phyloP scores from a whole-genome alignment of 2,888 invertebrate species.

The Mythimna lalbum region DNA sequence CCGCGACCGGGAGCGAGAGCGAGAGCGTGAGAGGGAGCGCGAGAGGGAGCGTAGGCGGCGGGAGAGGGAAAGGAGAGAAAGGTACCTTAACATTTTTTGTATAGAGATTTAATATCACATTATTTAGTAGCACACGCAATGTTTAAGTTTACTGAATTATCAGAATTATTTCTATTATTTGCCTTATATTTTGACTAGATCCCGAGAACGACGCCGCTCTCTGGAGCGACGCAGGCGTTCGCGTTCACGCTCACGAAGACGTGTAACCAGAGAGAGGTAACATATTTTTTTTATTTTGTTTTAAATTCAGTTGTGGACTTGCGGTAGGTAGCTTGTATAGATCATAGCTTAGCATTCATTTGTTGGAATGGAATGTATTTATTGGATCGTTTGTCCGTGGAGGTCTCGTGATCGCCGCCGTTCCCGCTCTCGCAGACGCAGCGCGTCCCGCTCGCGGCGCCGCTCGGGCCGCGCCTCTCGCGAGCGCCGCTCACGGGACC shows the following conservation, averaged over 20 bases:
- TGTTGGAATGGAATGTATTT: constrained; percentile 61
- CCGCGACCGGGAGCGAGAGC: constrained; percentile 84
- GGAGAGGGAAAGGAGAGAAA: constrained; percentile 83
- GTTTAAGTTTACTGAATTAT: neutral
- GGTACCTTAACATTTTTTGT: too few relatives aligned
- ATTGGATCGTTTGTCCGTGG: constrained; percentile 32
- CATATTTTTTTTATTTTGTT: constrained; percentile 45
- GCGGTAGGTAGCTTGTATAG: constrained; percentile 5
- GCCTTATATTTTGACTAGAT: constrained; percentile 69
- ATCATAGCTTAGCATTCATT: constrained; percentile 48
- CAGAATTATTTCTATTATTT: neutral
- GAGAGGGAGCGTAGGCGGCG: constrained; percentile 79
- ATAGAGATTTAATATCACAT: too few relatives aligned
- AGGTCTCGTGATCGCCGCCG: constrained; percentile 86
- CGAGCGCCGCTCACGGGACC: constrained; percentile 82
- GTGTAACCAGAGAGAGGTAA: constrained; percentile 88
- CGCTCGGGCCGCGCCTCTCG: constrained; percentile 84
- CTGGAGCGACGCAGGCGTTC: constrained; percentile 87
- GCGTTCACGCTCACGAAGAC: constrained; percentile 86
- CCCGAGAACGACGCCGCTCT: constrained; percentile 89
- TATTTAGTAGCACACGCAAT: neutral
- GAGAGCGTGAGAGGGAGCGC: constrained; percentile 80
- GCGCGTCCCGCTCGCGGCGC: constrained; percentile 78
- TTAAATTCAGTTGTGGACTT: neutral
- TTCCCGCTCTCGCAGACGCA: constrained; percentile 83